Percentiles rank a stretch among this genome's conserved stretches.
Evolutionary conservation across 2,797 vertebrate species (phyloP).

Genomic region (Dromococcyx pavoninus): DNA sequence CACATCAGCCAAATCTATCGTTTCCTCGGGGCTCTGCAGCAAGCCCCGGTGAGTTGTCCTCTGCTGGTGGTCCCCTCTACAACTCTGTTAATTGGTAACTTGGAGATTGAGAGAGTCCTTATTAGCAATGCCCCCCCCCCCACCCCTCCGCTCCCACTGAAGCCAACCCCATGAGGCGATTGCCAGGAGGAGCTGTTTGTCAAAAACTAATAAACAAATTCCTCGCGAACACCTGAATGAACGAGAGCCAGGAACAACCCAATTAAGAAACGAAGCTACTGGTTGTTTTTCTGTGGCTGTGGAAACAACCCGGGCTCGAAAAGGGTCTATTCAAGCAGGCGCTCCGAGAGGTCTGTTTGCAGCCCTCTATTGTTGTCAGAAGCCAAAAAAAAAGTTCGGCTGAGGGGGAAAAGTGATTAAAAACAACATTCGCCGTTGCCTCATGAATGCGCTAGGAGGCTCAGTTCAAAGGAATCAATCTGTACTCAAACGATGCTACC

Average conservation of each 20-base stretch:
- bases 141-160: slow-evolving; percentile 64
- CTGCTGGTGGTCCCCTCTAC: slow-evolving; percentile 82
- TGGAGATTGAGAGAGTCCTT: slow-evolving; percentile 75
- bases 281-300: slow-evolving; percentile 26
- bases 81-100: slow-evolving; percentile 86
- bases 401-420: not conserved
- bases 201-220: slow-evolving; percentile 85
- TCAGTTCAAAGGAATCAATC: not conserved
- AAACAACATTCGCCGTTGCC: not conserved
- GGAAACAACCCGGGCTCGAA: slow-evolving; percentile 62
- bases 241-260: slow-evolving; percentile 63
- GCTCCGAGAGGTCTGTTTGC: slow-evolving; percentile 28
- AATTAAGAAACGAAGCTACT: slow-evolving; percentile 79
- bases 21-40: not conserved
- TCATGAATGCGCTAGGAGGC: not conserved
- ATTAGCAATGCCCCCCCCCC: slow-evolving; percentile 73
- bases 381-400: slow-evolving; percentile 65
- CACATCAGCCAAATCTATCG: not conserved
- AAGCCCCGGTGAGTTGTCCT: slow-evolving; percentile 17
- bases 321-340: slow-evolving; percentile 58
- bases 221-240: slow-evolving; percentile 76
- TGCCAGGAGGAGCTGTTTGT: slow-evolving; percentile 86
- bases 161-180: slow-evolving; percentile 84
- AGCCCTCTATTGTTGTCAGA: slow-evolving; percentile 49
- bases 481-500: not conserved